A percentile compares a stretch with the other conserved stretches of the same genome.
phyloP scores from a whole-genome alignment of 2,888 invertebrate species.

The Macrosiphum euphorbiae region DNA sequence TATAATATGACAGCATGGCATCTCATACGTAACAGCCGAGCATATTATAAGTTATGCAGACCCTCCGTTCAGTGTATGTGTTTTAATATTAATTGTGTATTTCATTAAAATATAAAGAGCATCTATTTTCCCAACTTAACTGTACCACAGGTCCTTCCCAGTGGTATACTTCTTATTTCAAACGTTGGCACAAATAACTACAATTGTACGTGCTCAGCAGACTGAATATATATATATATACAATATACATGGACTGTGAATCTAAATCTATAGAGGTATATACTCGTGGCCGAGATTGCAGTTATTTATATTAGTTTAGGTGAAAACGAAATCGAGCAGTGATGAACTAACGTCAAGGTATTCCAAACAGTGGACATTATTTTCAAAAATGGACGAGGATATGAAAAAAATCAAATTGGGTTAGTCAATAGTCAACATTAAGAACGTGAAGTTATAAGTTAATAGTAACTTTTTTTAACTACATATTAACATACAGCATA shows the following conservation, averaged over 20 bases:
- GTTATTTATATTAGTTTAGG: not conserved
- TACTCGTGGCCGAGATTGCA: not conserved
- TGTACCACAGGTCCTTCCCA: not conserved
- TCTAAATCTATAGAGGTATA: not conserved
- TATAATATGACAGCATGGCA: not conserved
- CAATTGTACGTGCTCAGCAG: not conserved
- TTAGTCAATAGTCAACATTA: not conserved
- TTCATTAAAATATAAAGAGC: slow-evolving; percentile 20
- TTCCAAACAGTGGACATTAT: not conserved
- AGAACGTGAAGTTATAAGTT: not conserved
- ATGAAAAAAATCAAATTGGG: not conserved
- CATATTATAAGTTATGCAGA: not conserved
- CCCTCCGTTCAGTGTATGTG: not conserved
- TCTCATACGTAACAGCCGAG: not conserved
- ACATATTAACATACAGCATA: not conserved
- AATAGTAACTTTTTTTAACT: not conserved
- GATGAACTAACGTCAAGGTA: not conserved
- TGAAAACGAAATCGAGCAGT: not conserved
- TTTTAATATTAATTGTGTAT: slow-evolving; percentile 2
- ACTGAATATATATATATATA: not conserved
- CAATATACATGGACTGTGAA: not conserved
- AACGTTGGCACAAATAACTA: not conserved
- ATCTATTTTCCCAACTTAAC: not conserved
- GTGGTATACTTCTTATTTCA: not conserved
- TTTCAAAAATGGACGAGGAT: not conserved